These are phyloP conservation scores for Serranochromis macrocephalus DNA, from an alignment of 2,113 vertebrate species.

Conservation along the genomic window DNA sequence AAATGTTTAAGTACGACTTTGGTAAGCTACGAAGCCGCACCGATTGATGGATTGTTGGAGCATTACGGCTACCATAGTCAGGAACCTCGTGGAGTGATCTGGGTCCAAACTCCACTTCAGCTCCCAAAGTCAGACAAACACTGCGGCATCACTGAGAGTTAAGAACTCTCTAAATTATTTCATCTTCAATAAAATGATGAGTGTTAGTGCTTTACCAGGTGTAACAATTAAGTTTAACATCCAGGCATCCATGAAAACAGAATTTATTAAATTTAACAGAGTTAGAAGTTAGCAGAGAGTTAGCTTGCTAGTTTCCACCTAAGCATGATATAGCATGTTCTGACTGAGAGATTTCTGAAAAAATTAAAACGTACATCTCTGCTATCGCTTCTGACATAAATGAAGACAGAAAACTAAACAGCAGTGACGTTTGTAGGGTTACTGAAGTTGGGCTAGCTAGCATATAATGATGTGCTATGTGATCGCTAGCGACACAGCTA, in stretches of 20 bases:
- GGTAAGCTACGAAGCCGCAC: not conserved
- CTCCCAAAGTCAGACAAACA: not conserved
- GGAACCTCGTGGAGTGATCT: not conserved
- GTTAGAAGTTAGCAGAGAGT: not conserved
- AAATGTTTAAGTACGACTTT: not conserved
- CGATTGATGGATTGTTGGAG: not conserved
- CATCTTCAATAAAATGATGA: not conserved
- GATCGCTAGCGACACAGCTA: too few species aligned
- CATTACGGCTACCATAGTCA: not conserved
- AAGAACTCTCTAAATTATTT: not conserved
- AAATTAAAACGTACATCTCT: accelerated
- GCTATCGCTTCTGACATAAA: accelerated
- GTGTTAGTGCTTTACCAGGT: too few species aligned
- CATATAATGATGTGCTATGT: too few species aligned
- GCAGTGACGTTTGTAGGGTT: too few species aligned
- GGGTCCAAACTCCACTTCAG: not conserved
- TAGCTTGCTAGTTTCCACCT: not conserved
- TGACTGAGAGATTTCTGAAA: not conserved
- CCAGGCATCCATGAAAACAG: too few species aligned
- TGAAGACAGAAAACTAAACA: too few species aligned
- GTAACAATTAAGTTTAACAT: too few species aligned
- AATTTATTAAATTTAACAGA: not conserved
- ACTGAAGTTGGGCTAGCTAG: too few species aligned
- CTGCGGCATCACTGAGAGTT: not conserved
- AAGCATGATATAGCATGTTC: not conserved